Evolutionary conservation across 2,888 invertebrate species (phyloP), one percentile per base, ranked within the genome.

Genomic region (Bibio marci): DNA sequence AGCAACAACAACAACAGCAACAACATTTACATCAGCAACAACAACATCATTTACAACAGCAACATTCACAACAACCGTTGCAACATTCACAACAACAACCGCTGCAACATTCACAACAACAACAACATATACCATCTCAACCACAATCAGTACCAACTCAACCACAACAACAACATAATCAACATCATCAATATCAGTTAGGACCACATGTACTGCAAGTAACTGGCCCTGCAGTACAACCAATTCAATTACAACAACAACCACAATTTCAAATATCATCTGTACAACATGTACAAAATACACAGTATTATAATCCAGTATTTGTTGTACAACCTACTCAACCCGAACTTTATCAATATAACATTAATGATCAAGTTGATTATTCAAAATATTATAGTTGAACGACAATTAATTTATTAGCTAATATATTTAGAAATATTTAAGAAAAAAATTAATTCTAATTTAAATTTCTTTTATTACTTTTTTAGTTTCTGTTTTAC

Each of bases 41-140:
- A 43, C 43, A 44, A 6, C 50, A 45, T 30, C 47, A 46, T 37
- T 54, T 54, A 33, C 52, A 54, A 38, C 39, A 45, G 7, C 48
- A 44, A 10, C 44, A 47, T 22, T 47, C 43, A 25, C 47, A 43
- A 15, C 49, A 44, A 17, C 43, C 41, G n/a, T 48, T 48, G 3
- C 53, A 52, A 32, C 43, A 36, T 7, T 48, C 50, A 30, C 52
- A 45, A 43, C 30, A 30, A 14, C 38, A 37, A 32, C 37, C 35
- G 34, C 41, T 36, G 19, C 32, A 35, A 18, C 41, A 38, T 12
- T 53, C 52, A 28, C 22, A 22, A 22, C 22, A 22, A 22, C 22
- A 22, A 22, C 22, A 22, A 22, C 25, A 35, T 13, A n/a, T n/a
- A n/a, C n/a, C n/a, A n/a, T n/a, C n/a, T n/a, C 48, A 46, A 15